These are phyloP conservation scores for Gerris lacustris DNA, from an alignment of 2,888 invertebrate genomes.

Conservation along the genomic window DNA sequence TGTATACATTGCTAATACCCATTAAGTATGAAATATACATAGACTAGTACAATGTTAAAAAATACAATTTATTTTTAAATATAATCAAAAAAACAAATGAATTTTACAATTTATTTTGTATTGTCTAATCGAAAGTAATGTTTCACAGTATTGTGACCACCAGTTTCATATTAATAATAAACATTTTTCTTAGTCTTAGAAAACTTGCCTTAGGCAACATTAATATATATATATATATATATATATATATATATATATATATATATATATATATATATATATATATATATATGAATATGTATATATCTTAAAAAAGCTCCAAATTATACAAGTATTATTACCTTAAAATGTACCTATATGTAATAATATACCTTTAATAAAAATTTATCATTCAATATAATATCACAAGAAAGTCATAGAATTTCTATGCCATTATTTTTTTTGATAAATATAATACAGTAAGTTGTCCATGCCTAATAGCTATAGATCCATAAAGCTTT, in stretches of 20 bases:
- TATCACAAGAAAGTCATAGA: not conserved
- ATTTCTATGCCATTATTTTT: not conserved
- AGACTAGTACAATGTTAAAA: not conserved
- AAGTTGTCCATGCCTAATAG: not conserved
- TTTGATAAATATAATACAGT: not conserved
- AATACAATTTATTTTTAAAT: not conserved
- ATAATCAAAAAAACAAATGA: not conserved
- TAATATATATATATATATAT: too few relatives aligned
- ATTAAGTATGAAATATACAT: not conserved
- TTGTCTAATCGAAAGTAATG: not conserved
- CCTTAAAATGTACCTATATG: too few relatives aligned
- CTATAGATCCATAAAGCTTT: too few relatives aligned
- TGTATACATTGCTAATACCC: not conserved
- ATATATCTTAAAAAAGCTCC: too few relatives aligned
- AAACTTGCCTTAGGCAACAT: too few relatives aligned
- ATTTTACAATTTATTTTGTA: not conserved
- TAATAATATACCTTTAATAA: not conserved
- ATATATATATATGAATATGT: too few relatives aligned
- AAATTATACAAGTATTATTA: too few relatives aligned
- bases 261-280: too few relatives aligned
- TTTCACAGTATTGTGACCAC: too few relatives aligned
- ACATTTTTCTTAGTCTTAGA: too few relatives aligned
- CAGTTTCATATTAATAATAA: too few relatives aligned
- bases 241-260: too few relatives aligned
- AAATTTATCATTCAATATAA: not conserved